Percentiles rank a stretch among this genome's conserved stretches.
These are phyloP conservation scores for Aspiorhynchus laticeps DNA, from an alignment of 2,113 vertebrate species.

Conservation along the genomic window DNA sequence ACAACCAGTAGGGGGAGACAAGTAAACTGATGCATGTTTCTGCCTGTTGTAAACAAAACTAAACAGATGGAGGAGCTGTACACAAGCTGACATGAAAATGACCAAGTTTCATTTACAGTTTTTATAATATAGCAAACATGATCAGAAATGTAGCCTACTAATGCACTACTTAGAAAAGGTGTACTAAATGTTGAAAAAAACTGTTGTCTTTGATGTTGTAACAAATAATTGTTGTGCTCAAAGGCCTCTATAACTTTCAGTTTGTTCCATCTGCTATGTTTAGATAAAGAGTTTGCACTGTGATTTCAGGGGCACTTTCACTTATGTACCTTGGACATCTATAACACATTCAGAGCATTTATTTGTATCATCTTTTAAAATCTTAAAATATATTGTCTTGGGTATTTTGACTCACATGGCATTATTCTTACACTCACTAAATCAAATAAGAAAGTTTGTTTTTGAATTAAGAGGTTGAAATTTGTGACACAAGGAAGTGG, in stretches of 20 bases:
- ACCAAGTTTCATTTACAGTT: neutral
- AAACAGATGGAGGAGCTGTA: neutral
- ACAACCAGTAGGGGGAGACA: neutral
- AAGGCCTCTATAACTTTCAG: neutral
- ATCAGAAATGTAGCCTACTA: neutral
- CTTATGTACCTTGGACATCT: neutral
- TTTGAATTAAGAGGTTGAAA: neutral
- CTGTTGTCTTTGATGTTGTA: neutral
- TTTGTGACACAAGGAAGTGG: conserved; percentile 42
- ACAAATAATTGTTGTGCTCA: neutral
- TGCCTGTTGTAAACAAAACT: neutral
- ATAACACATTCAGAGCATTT: neutral
- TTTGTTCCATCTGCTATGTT: neutral
- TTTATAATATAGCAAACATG: neutral
- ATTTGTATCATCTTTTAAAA: neutral
- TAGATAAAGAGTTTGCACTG: too few relatives aligned
- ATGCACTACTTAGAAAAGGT: neutral
- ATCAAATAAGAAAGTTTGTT: neutral
- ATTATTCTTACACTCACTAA: neutral
- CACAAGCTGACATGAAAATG: neutral
- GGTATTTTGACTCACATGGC: neutral
- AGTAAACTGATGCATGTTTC: neutral
- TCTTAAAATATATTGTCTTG: neutral
- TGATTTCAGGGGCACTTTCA: neutral
- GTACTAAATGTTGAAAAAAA: neutral